These are phyloP conservation scores for Coracopsis vasa DNA, from an alignment of 2,113 vertebrate species.

Conservation along the genomic window DNA sequence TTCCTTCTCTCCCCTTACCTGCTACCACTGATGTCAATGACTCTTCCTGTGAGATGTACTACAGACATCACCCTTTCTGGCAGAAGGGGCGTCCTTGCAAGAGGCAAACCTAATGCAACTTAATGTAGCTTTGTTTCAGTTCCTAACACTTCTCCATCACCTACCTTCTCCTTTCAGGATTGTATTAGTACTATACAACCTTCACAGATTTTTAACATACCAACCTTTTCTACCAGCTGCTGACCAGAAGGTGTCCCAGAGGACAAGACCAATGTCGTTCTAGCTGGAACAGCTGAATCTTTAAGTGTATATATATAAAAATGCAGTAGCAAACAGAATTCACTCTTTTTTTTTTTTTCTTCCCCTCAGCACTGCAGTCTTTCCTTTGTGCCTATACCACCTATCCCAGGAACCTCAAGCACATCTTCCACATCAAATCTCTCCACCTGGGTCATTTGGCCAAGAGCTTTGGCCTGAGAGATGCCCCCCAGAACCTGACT, in stretches of 20 bases:
- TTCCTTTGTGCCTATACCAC: conserved; percentile 90
- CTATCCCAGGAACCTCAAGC: conserved; percentile 87
- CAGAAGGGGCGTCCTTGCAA: neutral
- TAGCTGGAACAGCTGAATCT: conserved; percentile 49
- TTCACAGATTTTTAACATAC: conserved; percentile 7
- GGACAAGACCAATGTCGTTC: neutral
- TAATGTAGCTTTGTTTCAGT: neutral
- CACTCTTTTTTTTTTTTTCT: neutral
- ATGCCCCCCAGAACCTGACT: conserved; percentile 84
- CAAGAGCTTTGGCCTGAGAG: conserved; percentile 95
- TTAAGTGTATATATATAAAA: neutral
- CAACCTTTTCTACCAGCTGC: conserved; percentile 38
- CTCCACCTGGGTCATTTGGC: conserved; percentile 87
- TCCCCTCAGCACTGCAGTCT: conserved; percentile 86
- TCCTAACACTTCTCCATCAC: neutral
- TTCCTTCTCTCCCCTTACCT: neutral
- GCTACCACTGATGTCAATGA: neutral
- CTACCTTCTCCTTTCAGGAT: neutral
- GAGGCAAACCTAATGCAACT: neutral
- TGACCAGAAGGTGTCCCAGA: conserved; percentile 45
- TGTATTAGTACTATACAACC: neutral
- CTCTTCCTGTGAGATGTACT: neutral
- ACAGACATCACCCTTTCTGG: neutral
- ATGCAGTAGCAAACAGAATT: conserved; percentile 20
- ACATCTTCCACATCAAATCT: conserved; percentile 87